Evolutionary conservation across 37 sponge, comb jelly and placozoan genomes (phyloP).

Genomic region (Spongia lamella): DNA sequence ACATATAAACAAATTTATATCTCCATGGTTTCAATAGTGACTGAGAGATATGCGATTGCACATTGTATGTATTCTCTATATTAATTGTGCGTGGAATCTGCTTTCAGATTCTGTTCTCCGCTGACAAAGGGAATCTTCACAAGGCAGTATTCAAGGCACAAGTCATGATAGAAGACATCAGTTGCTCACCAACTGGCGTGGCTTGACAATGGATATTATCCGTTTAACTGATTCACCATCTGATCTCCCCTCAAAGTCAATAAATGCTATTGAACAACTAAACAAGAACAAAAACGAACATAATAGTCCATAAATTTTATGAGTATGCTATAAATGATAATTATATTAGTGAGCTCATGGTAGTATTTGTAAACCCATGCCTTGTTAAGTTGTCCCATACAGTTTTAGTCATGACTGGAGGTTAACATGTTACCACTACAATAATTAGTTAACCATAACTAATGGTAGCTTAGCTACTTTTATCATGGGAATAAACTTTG

Average conservation of each 20-base stretch:
- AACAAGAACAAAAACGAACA: neutral
- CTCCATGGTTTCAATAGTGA: no score
- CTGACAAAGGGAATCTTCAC: neutral
- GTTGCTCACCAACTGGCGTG: conserved; percentile 86
- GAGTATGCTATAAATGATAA: neutral
- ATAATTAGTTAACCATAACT: no score
- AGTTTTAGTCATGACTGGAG: no score
- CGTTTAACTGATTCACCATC: conserved; percentile 98
- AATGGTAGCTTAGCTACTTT: neutral
- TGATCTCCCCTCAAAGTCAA: conserved; percentile 97
- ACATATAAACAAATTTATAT: no score
- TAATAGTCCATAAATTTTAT: neutral
- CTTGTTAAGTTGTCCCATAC: no score
- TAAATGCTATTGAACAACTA: conserved; percentile 82
- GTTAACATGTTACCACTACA: no score
- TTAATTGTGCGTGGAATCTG: no score
- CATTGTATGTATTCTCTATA: no score
- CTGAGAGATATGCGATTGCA: no score
- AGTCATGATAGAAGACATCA: neutral
- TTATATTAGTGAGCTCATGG: neutral
- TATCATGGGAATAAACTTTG: neutral
- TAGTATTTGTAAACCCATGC: neutral
- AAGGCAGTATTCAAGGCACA: neutral
- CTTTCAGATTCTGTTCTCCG: no score
- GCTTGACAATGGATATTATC: conserved; percentile 92